Evolutionary conservation across 2,113 vertebrate genomes (phyloP).

Genomic region (Macquaria australasica): DNA sequence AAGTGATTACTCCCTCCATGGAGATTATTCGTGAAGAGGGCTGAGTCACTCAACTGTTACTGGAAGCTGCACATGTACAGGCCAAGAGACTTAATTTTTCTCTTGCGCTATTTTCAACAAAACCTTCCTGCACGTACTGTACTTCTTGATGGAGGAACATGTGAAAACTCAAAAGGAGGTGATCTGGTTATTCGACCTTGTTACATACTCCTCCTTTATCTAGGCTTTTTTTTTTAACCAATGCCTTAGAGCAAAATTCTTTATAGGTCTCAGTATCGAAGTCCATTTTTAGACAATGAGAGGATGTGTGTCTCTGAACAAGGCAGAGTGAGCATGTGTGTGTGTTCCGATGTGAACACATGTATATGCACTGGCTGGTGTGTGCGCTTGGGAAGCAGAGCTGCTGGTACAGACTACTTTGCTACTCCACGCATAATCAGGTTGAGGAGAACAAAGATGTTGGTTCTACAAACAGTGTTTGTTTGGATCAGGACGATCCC

Average conservation of each 20-base stretch:
- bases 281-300: slow-evolving; percentile 44
- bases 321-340: neutral
- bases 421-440: slow-evolving; percentile 71
- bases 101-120: slow-evolving; percentile 17
- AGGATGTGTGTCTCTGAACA: slow-evolving; percentile 19
- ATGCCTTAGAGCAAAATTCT: slow-evolving; percentile 29
- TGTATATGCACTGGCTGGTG: slow-evolving; percentile 6
- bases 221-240: slow-evolving; percentile 10
- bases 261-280: slow-evolving; percentile 43
- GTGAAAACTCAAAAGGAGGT: slow-evolving; percentile 40
- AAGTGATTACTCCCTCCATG: slow-evolving; percentile 42
- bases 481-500: slow-evolving; percentile 55
- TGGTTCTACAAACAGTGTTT: slow-evolving; percentile 63
- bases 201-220: slow-evolving; percentile 37
- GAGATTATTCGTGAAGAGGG: slow-evolving; percentile 54
- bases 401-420: slow-evolving; percentile 52
- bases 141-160: neutral
- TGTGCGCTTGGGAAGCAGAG: slow-evolving; percentile 27
- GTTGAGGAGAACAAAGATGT: slow-evolving; percentile 73
- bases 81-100: slow-evolving; percentile 3
- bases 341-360: neutral
- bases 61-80: slow-evolving; percentile 36
- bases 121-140: neutral
- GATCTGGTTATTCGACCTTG: slow-evolving; percentile 52
- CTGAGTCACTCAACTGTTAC: slow-evolving; percentile 59